Evolutionary conservation across 2,113 vertebrate genomes (phyloP), one percentile per base, ranked within the genome.

Genomic region (Mixornis gularis): DNA sequence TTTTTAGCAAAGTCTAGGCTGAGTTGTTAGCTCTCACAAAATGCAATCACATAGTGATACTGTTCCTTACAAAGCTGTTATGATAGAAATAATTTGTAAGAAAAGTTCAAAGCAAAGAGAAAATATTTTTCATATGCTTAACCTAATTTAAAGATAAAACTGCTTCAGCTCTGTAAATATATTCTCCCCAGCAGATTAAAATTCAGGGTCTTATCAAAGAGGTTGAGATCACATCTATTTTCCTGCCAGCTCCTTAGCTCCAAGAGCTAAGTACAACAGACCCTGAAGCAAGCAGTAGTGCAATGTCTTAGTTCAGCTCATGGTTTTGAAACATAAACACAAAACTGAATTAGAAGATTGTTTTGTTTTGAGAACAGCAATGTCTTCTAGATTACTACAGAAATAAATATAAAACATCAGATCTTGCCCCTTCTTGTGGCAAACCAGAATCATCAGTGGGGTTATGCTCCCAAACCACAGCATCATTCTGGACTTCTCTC

Each of bases 401-500:
- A 85, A 88, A 22, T 15, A 83, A 84, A 73, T 24, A 27, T 81
- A 36, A 24, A 34, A 38, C 32, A 64, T 88, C 96, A 93, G 91
- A 99, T 98, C 98, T 98, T 98, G 90, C 98, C 98, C 55, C 79
- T 97, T 79, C 96, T 87, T 97, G 79, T 59, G 92, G n/a, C 71
- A 96, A 56, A 74, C 76, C 95, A 38, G 94, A 59, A 29, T 97
- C 96, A 40, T 97, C 97, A 16, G 29, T 70, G 30, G 97, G 84
- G 19, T 71, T 95, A 63, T 98, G 96, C 27, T 98, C 95, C 98
- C 98, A 99, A 90, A 98, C 81, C 64, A 99, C 91, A 40, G 70
- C 43, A 41, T 97, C 92, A 13, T 98, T 97, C 62, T 98, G 97
- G 6, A 97, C n/a, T 59, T 97, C 96, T 43, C 96, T 98, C 87